Conservation (phyloP, 92 coral and sea anemone genomes). For the Palythoa heliodiscus region DNA sequence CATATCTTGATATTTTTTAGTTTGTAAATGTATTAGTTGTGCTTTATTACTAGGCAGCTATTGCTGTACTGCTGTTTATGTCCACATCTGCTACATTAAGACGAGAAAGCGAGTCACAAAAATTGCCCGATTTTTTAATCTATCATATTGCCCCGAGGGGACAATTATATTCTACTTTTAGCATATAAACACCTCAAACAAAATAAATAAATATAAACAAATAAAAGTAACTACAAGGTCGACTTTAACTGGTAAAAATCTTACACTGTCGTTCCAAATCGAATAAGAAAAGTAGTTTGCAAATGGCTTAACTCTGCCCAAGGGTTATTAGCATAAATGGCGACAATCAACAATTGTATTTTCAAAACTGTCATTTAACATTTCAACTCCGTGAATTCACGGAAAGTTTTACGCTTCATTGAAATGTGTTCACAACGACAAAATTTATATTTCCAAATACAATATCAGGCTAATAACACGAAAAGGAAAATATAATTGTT, state of each 20-base stretch:
- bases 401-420: neutral
- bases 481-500: neutral
- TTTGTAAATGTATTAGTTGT: no score
- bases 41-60: no score
- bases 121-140: neutral
- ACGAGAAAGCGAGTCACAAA: neutral
- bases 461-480: neutral
- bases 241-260: no score
- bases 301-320: no score
- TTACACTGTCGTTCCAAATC: no score
- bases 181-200: neutral
- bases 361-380: neutral
- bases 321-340: no score
- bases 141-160: neutral
- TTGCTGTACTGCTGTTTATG: no score
- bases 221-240: neutral
- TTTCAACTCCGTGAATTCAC: neutral
- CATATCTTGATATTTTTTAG: no score
- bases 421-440: neutral
- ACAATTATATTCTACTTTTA: neutral
- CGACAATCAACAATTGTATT: neutral
- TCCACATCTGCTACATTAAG: no score
- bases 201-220: neutral
- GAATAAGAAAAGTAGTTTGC: no score
- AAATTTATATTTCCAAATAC: neutral